These are phyloP conservation scores for Penaeus vannamei DNA, from an alignment of 1,140 invertebrate genomes.

Conservation along the genomic window DNA sequence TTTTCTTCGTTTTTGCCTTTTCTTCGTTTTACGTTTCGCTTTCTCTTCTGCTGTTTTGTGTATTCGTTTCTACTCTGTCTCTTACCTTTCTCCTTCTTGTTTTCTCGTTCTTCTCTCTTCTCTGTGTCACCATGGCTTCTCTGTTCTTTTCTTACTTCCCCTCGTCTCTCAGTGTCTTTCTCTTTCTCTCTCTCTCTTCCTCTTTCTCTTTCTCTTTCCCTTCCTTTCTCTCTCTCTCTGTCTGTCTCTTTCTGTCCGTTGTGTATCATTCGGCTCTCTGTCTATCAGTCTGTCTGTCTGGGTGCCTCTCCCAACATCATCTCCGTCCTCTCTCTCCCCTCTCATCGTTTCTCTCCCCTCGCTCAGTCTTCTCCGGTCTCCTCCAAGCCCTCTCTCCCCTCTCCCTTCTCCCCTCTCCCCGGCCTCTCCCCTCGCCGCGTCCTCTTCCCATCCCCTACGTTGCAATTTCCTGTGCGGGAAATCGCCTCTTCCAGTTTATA, in stretches of 20 bases:
- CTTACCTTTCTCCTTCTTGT: no score
- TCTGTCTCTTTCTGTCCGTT: not conserved
- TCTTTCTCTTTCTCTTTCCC: slow-evolving; percentile 14
- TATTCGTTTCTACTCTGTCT: no score
- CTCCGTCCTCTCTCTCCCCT: not conserved
- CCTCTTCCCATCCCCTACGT: not conserved
- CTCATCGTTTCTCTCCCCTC: not conserved
- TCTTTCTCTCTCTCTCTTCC: not conserved
- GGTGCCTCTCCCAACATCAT: not conserved
- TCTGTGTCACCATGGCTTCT: not conserved
- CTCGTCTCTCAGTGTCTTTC: not conserved
- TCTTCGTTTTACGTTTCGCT: no score
- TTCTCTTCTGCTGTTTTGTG: no score
- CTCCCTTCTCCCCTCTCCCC: not conserved
- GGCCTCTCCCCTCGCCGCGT: not conserved
- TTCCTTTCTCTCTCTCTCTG: not conserved
- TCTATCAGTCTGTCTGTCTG: not conserved
- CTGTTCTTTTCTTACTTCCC: not conserved
- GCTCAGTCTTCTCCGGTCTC: not conserved
- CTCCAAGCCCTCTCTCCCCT: not conserved
- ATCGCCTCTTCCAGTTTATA: no score
- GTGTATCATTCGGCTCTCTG: not conserved
- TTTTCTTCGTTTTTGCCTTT: no score
- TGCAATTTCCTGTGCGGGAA: no score
- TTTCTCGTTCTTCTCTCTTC: not conserved